Base-by-base conservation (phyloP, 2,888 invertebrate species). In the Drosophila yooni region DNA sequence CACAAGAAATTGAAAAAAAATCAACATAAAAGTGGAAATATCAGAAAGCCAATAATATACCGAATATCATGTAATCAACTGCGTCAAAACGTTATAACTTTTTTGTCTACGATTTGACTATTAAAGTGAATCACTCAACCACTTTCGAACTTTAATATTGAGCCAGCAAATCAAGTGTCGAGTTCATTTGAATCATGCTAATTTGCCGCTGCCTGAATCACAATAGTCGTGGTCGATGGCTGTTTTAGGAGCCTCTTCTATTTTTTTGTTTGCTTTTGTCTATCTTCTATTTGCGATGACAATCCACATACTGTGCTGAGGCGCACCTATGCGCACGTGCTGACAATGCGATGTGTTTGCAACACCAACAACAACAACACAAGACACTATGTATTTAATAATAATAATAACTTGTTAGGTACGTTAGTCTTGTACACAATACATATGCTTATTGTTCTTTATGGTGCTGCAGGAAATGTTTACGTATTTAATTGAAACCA, bases 161-260 rank as follows among this genome's bases (percentile, higher is more conserved):
- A 85, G 71, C 83, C 89, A 85, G 81, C 81, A 25, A 59, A 52
- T 56, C 54, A 38, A 71, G 72, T 69, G 59, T 48, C 36, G 57
- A 68, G 65, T 89, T 89, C 88, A 74, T 58, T 74, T 67, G 88
- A 89, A 89, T 65, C 54, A 75, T 78, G 84, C 74, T 81, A 83
- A 88, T 83, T 80, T 65, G n/a, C 43, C 36, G 46, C 51, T 21
- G 48, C 7, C 29, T 76, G 80, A 79, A 66, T 79, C 80, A 79
- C 46, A 62, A 46, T 40, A 13, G 31, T 38, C 34, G 53, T 67
- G 40, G 21, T 29, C 57, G 21, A 2, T 58, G 13, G 15, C 18
- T 33, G 51, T 18, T 33, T 57, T 57, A 27, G 53, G 48, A n/a
- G 29, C 40, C 8, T 46, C 46, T 15, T 46, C 46, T 21, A 2